Evolutionary conservation across 2,113 vertebrate genomes (phyloP), one percentile per base, ranked within the genome.

Genomic region (Ptyas mucosa): DNA sequence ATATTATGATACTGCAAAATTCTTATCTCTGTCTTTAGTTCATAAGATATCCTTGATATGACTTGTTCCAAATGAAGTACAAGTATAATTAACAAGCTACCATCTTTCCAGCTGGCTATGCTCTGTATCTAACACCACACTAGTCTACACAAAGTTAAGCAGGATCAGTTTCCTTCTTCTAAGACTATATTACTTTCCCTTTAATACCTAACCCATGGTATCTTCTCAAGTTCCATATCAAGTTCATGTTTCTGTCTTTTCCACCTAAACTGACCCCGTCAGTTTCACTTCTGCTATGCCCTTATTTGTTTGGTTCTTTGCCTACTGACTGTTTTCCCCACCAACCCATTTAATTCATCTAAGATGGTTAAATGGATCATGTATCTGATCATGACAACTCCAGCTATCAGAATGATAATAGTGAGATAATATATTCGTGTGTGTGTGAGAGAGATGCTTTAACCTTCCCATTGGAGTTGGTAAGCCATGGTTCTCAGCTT

Each of bases 241-340:
- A 11, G 4, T 94, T 95, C 23, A 93, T 89, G n/a, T 92, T 89
- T 93, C 91, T 55, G 58, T 88, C 12, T 55, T 93, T 49, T 89
- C 23, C 58, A 55, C 0, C 3, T 15, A 90, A 81, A 29, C 34
- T 90, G 18, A 0, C 10, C 39, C 6, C 21, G 1, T 81, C 75
- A 75, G 21, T 93, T 95, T 92, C 43, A 55, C 8, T 55, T 51
- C 51, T 92, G 24, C 0, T 0, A 15, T 75, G 20, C 58, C 15
- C 24, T 54, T 34, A 90, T 93, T 54, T 91, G 1, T 0, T 51
- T 53, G 5, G 53, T 53, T 92, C 64, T 52, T 93, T 52, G 89
- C 20, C 58, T 89, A 20, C 54, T 57, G 49, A 57, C 61, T 75
- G 34, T 10, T 89, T 92, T 24, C 43, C 29, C 46, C 26, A 52